Evolutionary conservation across 2,113 vertebrate genomes (phyloP), one percentile per base, ranked within the genome.

Genomic region (Caloenas nicobarica): DNA sequence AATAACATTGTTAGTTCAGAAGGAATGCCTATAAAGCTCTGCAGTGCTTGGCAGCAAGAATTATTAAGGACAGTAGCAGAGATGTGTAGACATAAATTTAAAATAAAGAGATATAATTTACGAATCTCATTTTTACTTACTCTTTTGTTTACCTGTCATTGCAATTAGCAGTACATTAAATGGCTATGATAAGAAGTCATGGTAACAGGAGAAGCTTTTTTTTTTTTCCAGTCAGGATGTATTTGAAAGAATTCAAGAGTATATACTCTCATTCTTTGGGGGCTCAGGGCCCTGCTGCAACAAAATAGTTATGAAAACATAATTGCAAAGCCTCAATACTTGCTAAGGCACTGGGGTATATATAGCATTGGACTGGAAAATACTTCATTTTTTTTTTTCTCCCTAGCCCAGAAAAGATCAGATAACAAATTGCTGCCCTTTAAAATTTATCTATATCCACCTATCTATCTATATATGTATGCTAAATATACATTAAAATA

Each of bases 1-100:
- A 24, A 92, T 46, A 95, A 82, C 40, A 85, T 29, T 79, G 40
- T 57, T 95, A 69, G 44, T 66, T 85, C 78, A 73, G 87, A 89
- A 89, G n/a, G 13, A 89, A 91, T 64, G 23, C 29, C 71, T 71
- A 42, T 50, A 71, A 84, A 83, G 51, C 76, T 40, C 66, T 91
- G 61, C 66, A 86, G 64, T 65, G 50, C 36, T 54, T 78, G 57
- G 38, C 42, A 87, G 53, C 42, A 86, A 86, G 60, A 83, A 86
- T 78, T 92, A 77, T 48, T 90, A 81, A 42, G 21, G 69, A 77
- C 28, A 72, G 66, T 28, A 79, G 34, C 28, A 91, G 76, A 53
- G 73, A 71, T 24, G 81, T 15, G 19, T 50, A 80, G 17, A 21
- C 34, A 38, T 26, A 11, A 87, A 79, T 82, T 81, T 81, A 83